These are phyloP conservation scores for Drymonia ruficornis DNA, from an alignment of 2,888 invertebrate genomes.

Conservation along the genomic window DNA sequence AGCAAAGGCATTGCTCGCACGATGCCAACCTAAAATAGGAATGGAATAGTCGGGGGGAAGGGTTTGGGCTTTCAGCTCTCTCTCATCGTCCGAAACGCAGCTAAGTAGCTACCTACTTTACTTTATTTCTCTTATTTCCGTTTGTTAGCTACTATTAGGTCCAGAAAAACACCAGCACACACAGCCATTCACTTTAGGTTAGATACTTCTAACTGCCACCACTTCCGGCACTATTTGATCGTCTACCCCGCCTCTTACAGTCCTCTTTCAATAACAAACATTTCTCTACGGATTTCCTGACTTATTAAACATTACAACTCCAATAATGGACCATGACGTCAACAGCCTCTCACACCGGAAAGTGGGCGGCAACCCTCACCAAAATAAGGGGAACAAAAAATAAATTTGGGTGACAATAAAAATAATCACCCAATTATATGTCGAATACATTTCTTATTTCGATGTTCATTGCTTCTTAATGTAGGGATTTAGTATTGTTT, in stretches of 20 bases:
- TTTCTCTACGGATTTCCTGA: neutral
- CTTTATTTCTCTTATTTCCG: no score
- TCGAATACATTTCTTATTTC: constrained; percentile 17
- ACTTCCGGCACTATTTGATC: neutral
- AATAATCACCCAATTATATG: constrained; percentile 35
- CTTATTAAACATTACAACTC: neutral
- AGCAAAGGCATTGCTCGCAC: no score
- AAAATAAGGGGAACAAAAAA: constrained; percentile 8
- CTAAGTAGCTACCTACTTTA: no score
- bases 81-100: no score
- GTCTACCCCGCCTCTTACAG: neutral
- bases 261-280: neutral
- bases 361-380: neutral
- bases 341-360: neutral
- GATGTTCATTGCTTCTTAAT: constrained; percentile 8
- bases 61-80: no score
- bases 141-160: no score
- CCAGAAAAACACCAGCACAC: no score
- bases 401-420: constrained; percentile 19
- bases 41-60: no score
- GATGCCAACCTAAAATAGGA: no score
- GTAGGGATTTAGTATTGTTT: neutral
- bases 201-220: neutral
- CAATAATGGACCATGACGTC: neutral
- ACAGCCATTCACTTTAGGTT: neutral